Conservation (phyloP, 2,113 vertebrate genomes). For the Astur gentilis region DNA sequence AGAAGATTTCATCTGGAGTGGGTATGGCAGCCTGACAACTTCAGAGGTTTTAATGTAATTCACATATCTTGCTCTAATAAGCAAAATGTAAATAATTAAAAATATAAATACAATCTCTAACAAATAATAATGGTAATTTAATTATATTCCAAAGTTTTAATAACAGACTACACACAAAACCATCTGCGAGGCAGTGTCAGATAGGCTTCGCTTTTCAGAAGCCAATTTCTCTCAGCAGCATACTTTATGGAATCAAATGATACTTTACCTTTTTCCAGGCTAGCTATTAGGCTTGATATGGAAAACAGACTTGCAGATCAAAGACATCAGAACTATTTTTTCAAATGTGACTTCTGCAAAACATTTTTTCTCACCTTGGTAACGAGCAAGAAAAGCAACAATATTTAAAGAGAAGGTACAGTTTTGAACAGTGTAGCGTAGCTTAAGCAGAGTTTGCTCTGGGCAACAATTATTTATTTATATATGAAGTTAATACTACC, state of each 20-base stretch:
- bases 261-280: background rate
- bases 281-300: background rate
- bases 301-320: background rate
- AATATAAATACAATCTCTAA: background rate
- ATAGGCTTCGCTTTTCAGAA: background rate
- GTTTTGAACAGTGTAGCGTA: background rate
- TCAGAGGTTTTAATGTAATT: conserved; percentile 98
- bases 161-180: background rate
- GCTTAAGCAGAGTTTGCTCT: background rate
- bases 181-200: background rate
- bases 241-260: background rate
- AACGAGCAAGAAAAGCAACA: background rate
- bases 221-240: background rate
- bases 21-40: conserved; percentile 90
- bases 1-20: conserved; percentile 89
- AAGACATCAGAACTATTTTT: background rate
- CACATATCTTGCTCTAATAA: conserved; percentile 87
- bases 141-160: background rate
- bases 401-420: background rate
- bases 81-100: background rate
- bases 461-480: background rate
- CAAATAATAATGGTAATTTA: background rate
- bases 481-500: background rate
- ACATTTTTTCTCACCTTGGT: background rate
- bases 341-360: background rate